These are phyloP conservation scores for Ormyrus pomaceus DNA, from an alignment of 2,888 invertebrate genomes.

Conservation along the genomic window DNA sequence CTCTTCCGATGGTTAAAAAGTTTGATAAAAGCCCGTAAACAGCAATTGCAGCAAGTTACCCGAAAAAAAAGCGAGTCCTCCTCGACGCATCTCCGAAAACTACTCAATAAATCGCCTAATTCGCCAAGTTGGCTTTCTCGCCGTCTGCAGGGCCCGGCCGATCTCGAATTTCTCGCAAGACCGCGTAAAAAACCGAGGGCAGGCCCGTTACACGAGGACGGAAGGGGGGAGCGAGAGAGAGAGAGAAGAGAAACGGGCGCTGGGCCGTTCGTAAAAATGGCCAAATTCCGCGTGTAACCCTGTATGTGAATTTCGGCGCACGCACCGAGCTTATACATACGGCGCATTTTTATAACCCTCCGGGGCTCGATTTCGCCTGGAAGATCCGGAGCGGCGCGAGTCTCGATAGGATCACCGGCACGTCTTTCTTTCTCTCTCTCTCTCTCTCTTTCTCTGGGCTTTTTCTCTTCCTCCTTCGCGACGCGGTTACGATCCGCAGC, in stretches of 20 bases:
- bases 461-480: too few relatives aligned
- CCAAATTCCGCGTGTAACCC: slow-evolving; percentile 36
- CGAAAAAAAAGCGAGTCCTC: background rate
- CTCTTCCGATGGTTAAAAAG: too few relatives aligned
- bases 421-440: slow-evolving; percentile 24
- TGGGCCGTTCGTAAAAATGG: slow-evolving; percentile 13
- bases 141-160: background rate
- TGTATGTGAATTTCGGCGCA: background rate
- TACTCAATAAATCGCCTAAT: slow-evolving; percentile 27
- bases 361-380: slow-evolving; percentile 59
- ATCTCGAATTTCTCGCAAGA: slow-evolving; percentile 22
- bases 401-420: slow-evolving; percentile 58
- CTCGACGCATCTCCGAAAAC: slow-evolving; percentile 14
- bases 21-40: too few relatives aligned
- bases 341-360: slow-evolving; percentile 65
- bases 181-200: slow-evolving; percentile 10
- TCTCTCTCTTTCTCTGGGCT: background rate
- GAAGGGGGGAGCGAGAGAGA: background rate
- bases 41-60: background rate
- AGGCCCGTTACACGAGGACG: background rate
- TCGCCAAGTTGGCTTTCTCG: slow-evolving; percentile 6
- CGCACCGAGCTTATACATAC: slow-evolving; percentile 1
- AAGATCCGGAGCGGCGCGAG: slow-evolving; percentile 44
- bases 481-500: too few relatives aligned
- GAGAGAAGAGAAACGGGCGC: background rate